Percentiles rank a stretch among this genome's conserved stretches.
Evolutionary conservation across 2,888 invertebrate species (phyloP).

Genomic region (Ametastegia equiseti): DNA sequence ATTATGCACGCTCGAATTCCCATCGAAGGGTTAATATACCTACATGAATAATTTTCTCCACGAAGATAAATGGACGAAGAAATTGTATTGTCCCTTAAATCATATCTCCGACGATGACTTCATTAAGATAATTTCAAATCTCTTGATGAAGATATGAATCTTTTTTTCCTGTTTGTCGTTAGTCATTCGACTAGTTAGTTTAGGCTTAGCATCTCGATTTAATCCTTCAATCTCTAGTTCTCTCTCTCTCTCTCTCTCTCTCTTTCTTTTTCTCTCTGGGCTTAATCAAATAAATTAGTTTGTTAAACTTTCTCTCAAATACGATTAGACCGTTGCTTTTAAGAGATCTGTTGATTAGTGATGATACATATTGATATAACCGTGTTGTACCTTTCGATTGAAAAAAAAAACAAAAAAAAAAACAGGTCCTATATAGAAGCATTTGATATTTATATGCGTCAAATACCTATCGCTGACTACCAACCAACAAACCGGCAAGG

Average conservation of each 20-base stretch:
- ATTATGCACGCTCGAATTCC: too few species aligned
- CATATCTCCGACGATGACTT: neutral
- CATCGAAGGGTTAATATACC: too few species aligned
- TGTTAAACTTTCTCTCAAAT: neutral
- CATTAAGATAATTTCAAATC: neutral
- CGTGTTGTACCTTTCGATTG: neutral
- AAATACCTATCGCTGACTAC: neutral
- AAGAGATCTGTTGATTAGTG: neutral
- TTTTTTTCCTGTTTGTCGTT: too few species aligned
- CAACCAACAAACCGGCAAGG: neutral
- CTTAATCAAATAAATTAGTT: constrained; percentile 17
- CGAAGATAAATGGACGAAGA: too few species aligned
- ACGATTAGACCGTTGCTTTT: constrained; percentile 8
- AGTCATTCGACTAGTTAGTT: too few species aligned
- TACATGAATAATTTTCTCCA: too few species aligned
- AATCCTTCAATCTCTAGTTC: too few species aligned
- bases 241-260: too few species aligned
- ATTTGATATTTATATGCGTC: constrained; percentile 9
- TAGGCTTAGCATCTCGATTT: too few species aligned
- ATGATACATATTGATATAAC: constrained; percentile 22
- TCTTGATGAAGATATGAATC: neutral
- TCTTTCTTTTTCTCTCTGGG: too few species aligned
- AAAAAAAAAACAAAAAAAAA: neutral
- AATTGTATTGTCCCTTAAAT: too few species aligned
- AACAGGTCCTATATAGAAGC: neutral